Percentiles rank a stretch among this genome's conserved stretches.
Evolutionary conservation across 2,797 vertebrate species (phyloP).

Genomic region (Monodelphis domestica): DNA sequence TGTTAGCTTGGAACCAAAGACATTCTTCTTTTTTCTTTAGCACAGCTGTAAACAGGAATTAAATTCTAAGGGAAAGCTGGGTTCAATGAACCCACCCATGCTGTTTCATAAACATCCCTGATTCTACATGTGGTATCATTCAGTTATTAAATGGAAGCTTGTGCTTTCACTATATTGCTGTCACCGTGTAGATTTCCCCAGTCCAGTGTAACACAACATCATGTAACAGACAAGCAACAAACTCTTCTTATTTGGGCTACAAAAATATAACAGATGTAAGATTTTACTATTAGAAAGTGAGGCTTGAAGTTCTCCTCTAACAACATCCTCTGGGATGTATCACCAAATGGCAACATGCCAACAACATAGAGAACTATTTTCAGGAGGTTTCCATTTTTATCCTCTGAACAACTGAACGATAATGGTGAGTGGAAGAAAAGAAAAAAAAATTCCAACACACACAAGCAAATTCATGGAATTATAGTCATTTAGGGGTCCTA

Average conservation of each 20-base stretch:
- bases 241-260: conserved; percentile 44
- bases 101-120: conserved; percentile 80
- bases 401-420: accelerated
- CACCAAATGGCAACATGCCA: not conserved
- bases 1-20: conserved; percentile 59
- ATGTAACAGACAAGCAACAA: conserved; percentile 58
- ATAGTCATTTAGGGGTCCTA: not conserved
- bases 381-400: not conserved
- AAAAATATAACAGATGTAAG: conserved; percentile 62
- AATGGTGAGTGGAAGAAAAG: not conserved
- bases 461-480: not conserved
- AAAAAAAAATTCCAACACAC: not conserved
- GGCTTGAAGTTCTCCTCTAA: conserved; percentile 14
- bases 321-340: conserved; percentile 33
- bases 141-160: conserved; percentile 79
- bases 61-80: conserved; percentile 69
- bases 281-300: conserved; percentile 29
- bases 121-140: conserved; percentile 82
- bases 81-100: conserved; percentile 80
- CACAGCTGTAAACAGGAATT: conserved; percentile 76
- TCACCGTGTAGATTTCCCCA: conserved; percentile 62
- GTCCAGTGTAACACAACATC: conserved; percentile 5
- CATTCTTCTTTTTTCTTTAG: conserved; percentile 45
- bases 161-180: conserved; percentile 59
- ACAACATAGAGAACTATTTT: conserved; percentile 6